These are phyloP conservation scores for Hippocampus abdominalis DNA, from an alignment of 2,113 vertebrate genomes.

Conservation along the genomic window DNA sequence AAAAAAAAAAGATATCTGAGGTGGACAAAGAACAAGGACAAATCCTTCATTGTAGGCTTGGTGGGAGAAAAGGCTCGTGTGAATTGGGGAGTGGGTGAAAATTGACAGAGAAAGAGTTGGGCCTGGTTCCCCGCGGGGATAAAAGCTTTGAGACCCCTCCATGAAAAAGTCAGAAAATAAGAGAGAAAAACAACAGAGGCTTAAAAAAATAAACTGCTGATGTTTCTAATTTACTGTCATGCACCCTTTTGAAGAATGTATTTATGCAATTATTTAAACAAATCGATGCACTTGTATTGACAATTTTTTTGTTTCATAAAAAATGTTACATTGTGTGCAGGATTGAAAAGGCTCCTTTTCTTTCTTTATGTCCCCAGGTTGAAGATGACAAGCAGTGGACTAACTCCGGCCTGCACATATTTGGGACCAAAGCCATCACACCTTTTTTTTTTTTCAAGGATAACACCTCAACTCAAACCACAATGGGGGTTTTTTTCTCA, in stretches of 20 bases:
- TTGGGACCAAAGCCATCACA: conserved; percentile 6
- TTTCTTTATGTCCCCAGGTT: conserved; percentile 38
- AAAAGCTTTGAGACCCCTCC: conserved; percentile 67
- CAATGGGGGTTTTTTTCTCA: not conserved
- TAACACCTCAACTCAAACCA: not conserved
- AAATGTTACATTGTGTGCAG: conserved; percentile 19
- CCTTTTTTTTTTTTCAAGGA: too few relatives aligned
- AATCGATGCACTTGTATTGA: not conserved
- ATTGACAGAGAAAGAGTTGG: conserved; percentile 74
- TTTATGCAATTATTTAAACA: not conserved
- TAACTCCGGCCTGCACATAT: conserved; percentile 1
- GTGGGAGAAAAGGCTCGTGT: conserved; percentile 67
- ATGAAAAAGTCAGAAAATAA: conserved; percentile 65
- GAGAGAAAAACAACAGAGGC: conserved; percentile 59
- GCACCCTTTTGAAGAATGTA: not conserved
- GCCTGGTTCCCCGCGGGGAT: conserved; percentile 68
- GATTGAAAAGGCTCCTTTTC: conserved; percentile 22
- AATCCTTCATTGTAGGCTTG: conserved; percentile 70
- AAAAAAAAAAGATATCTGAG: conserved; percentile 69
- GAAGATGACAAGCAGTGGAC: conserved; percentile 11
- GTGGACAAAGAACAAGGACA: conserved; percentile 71
- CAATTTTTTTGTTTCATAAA: conserved; percentile 2
- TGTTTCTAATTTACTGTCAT: not conserved
- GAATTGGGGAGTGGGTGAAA: conserved; percentile 74
- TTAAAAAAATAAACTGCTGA: not conserved